phyloP scores from a whole-genome alignment of 2,888 invertebrate genomes.

The Pristionchus arcanus region DNA sequence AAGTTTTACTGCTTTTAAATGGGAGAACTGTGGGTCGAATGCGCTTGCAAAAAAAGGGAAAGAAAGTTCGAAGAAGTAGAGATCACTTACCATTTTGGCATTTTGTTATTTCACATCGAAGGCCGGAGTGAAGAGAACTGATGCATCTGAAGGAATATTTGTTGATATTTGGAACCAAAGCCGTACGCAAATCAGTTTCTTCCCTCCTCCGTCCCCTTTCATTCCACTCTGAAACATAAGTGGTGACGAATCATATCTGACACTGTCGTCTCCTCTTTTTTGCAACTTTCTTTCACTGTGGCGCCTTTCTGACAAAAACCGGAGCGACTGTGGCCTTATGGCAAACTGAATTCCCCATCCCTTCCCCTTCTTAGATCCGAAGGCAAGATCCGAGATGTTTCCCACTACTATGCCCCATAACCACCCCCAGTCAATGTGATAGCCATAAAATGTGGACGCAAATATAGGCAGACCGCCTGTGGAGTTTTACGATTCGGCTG shows the following conservation, averaged over 20 bases:
- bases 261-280: slow-evolving; percentile 13
- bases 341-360: not conserved
- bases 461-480: slow-evolving; percentile 48
- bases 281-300: not conserved
- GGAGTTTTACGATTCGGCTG: slow-evolving; percentile 41
- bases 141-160: slow-evolving; percentile 14
- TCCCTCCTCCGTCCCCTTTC: not conserved
- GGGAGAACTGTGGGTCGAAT: slow-evolving; percentile 43
- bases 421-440: slow-evolving; percentile 21
- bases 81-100: not conserved
- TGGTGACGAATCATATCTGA: slow-evolving; percentile 42
- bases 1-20: slow-evolving; percentile 35
- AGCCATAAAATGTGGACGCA: slow-evolving; percentile 28
- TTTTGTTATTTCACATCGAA: not conserved
- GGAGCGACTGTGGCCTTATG: not conserved
- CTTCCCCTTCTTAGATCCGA: not conserved
- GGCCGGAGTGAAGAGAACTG: slow-evolving; percentile 1
- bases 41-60: slow-evolving; percentile 33
- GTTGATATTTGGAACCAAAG: not conserved
- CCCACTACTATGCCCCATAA: slow-evolving; percentile 49
- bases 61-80: not conserved
- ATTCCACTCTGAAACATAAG: not conserved
- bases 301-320: slow-evolving; percentile 30
- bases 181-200: not conserved
- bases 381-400: not conserved